A percentile compares a stretch with the other conserved stretches of the same genome.
Evolutionary conservation across 2,888 invertebrate genomes (phyloP).

Genomic region (Lepidocyrtinus sp.): DNA sequence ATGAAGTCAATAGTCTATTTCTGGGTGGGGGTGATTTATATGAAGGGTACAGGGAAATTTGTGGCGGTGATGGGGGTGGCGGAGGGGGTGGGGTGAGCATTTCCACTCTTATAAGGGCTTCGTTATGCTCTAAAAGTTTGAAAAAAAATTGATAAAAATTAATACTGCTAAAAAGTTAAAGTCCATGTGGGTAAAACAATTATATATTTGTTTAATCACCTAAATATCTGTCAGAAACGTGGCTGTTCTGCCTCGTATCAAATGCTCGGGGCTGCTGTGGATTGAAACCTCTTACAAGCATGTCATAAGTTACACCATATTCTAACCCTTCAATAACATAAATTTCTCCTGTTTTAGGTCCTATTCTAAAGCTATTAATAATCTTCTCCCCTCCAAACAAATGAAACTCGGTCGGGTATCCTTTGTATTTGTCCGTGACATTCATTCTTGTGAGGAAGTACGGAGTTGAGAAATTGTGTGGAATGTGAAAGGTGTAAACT

Average conservation of each 20-base stretch:
- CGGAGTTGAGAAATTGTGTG: conserved; percentile 86
- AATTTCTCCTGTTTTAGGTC: conserved; percentile 83
- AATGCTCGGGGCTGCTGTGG: conserved; percentile 62
- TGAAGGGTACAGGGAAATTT: conserved; percentile 16
- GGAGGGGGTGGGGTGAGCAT: conserved; percentile 33
- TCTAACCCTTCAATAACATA: conserved; percentile 83
- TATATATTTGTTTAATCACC: too few species aligned
- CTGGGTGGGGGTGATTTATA: conserved; percentile 43
- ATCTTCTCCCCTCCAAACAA: conserved; percentile 69
- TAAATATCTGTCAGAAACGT: conserved; percentile 63
- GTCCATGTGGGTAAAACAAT: neutral
- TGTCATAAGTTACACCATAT: conserved; percentile 80
- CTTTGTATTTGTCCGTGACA: conserved; percentile 79
- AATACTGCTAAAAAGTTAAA: too few species aligned
- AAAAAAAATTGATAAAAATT: too few species aligned
- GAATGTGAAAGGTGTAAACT: conserved; percentile 87
- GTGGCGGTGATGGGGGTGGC: conserved; percentile 24
- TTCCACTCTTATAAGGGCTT: conserved; percentile 67
- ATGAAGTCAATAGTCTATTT: conserved; percentile 41
- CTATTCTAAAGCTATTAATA: conserved; percentile 81
- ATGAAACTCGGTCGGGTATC: conserved; percentile 74
- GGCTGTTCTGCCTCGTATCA: conserved; percentile 66
- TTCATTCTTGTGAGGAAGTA: conserved; percentile 83
- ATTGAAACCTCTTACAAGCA: conserved; percentile 74
- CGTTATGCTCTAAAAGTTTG: conserved; percentile 67